Evolutionary conservation across 2,888 invertebrate species (phyloP), one percentile per base, ranked within the genome.

Genomic region (Acronicta psi): DNA sequence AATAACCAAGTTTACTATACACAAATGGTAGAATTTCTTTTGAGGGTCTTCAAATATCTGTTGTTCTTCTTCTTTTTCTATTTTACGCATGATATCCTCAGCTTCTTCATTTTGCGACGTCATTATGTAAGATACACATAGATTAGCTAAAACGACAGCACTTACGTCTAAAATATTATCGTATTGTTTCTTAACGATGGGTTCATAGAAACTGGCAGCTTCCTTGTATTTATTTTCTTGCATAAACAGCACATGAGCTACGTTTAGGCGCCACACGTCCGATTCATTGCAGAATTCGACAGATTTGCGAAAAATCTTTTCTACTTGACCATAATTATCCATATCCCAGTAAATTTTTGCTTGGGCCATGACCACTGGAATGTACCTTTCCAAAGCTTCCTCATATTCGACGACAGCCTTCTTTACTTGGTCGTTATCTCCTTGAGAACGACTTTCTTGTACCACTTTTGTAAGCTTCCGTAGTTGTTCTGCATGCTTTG

Each of bases 41-140:
- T 98, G 98, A 0, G 98, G 98, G 76, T 98, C 98, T 83, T 98
- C 98, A 81, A 97, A 98, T 59, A 97, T 97, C 78, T 99, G 95
- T 66, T 97, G 96, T 83, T 99, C 99, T 85, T 99, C 99, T 84
- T 99, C 99, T 77, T 99, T 98, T 88, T 99, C 99, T 73, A 99
- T 99, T 94, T 99, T 99, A 51, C 99, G 95, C 99, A 99, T 99
- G 54, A 99, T 95, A 82, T 99, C 99, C 89, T 99, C 99, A 11
- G 99, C 99, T 95, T 99, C 99, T 88, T 99, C 99, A 87, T 99
- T 99, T 91, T 99, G 98, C 49, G 98, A 98, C 2, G 99, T 99
- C 99, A 99, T 99, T 78, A 99, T 99, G 86, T 99, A 99, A 16
- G 99, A 99, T 1, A 99, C 99, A 87, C 99, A 99, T 31, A 99